A percentile compares a stretch with the other conserved stretches of the same genome.
Evolutionary conservation across 64 coral and sea anemone genomes (phyloP).

Genomic region (Trachythela sp.): DNA sequence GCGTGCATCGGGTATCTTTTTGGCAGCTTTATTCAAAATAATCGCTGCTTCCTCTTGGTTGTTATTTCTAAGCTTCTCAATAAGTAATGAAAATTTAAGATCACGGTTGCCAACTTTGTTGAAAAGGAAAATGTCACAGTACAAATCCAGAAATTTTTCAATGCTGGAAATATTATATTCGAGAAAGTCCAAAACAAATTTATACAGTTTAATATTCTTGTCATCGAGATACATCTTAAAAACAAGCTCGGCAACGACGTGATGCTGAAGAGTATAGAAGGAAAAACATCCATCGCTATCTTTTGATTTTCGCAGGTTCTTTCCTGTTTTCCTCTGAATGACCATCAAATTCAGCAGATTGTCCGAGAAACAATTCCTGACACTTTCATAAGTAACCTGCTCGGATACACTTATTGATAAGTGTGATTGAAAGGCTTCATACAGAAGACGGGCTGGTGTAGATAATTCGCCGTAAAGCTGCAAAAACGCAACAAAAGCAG

Average conservation of each 20-base stretch:
- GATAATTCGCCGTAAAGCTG: slow-evolving; percentile 42
- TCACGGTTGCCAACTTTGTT: slow-evolving; percentile 33
- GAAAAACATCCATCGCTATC: slow-evolving; percentile 15
- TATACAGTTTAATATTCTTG: slow-evolving; percentile 17
- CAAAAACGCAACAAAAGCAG: slow-evolving; percentile 52
- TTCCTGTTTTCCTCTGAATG: slow-evolving; percentile 15
- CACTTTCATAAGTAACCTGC: slow-evolving; percentile 48
- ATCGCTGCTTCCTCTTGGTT: slow-evolving; percentile 32
- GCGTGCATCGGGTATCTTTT: slow-evolving; percentile 3
- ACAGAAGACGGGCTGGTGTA: slow-evolving; percentile 48
- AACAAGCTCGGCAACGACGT: slow-evolving; percentile 54
- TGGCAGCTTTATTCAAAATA: slow-evolving; percentile 32
- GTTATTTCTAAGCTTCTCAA: slow-evolving; percentile 27
- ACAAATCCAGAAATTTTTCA: slow-evolving; percentile 10
- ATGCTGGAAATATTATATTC: slow-evolving; percentile 21
- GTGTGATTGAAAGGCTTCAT: slow-evolving; percentile 48
- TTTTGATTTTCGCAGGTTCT: neutral
- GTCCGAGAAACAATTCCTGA: slow-evolving; percentile 42
- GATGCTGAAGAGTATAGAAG: slow-evolving; percentile 61
- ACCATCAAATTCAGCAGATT: slow-evolving; percentile 63
- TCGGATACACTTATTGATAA: neutral
- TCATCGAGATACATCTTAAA: slow-evolving; percentile 38
- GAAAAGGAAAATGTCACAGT: slow-evolving; percentile 40
- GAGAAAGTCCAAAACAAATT: slow-evolving; percentile 42
- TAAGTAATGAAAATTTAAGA: slow-evolving; percentile 40